Percentiles rank a stretch among this genome's conserved stretches.
phyloP scores from a whole-genome alignment of 2,797 vertebrate genomes.

The Phrynocephalus guinanensis region DNA sequence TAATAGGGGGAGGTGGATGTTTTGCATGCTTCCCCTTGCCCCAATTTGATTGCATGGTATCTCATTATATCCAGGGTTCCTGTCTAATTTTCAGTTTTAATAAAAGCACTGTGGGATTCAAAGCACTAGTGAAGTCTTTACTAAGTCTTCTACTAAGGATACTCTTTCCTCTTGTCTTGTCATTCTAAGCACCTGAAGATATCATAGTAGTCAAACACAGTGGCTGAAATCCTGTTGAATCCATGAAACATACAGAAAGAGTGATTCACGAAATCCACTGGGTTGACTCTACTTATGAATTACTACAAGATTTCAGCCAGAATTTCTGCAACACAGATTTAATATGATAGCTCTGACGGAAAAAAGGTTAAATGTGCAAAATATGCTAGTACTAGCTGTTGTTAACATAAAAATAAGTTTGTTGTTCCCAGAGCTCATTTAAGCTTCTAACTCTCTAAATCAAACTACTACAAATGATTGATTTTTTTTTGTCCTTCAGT shows the following conservation, averaged over 20 bases:
- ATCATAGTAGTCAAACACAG: background rate
- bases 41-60: background rate
- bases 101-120: slow-evolving; percentile 40
- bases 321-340: background rate
- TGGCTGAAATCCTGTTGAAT: background rate
- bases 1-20: no score
- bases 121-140: slow-evolving; percentile 53
- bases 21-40: background rate
- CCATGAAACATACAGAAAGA: no score
- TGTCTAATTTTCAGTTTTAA: slow-evolving; percentile 50
- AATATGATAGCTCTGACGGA: background rate
- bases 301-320: no score
- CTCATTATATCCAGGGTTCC: slow-evolving; percentile 4
- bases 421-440: slow-evolving; percentile 47
- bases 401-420: slow-evolving; percentile 43
- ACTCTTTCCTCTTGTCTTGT: slow-evolving; percentile 40
- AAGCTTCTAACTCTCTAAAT: slow-evolving; percentile 41
- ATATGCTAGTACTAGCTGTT: slow-evolving; percentile 16
- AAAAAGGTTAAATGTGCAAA: slow-evolving; percentile 24
- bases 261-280: no score
- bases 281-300: no score
- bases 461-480: slow-evolving; percentile 37
- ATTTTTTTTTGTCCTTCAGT: slow-evolving; percentile 52
- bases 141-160: slow-evolving; percentile 48
- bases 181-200: slow-evolving; percentile 37